Evolutionary conservation across 2,113 vertebrate species (phyloP), one percentile per base, ranked within the genome.

Genomic region (Gulo gulo): DNA sequence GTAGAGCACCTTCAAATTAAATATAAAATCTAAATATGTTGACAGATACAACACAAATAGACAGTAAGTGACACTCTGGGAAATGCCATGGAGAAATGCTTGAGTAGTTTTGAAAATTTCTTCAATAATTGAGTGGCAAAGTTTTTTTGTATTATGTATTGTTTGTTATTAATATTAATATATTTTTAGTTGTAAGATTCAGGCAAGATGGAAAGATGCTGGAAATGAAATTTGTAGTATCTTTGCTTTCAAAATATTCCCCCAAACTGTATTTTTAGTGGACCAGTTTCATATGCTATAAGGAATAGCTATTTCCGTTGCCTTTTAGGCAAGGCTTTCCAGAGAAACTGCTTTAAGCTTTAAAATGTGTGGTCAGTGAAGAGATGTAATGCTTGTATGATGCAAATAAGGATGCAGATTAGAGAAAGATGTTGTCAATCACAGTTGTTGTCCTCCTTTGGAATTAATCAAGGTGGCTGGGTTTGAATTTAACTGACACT

Each of bases 401-500:
- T 86, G 57, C 76, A 96, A 95, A 96, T 94, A 34, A 69, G 57
- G 13, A 57, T 93, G 80, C 47, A 84, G 69, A 76, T 83, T 55
- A 79, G 18, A 74, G 83, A 83, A 73, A 69, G 15, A 71, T 45
- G 71, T 29, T 91, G 89, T 85, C 85, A 95, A 6, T 95, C 82
- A 93, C 24, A 91, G 45, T 4, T 21, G 23, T n/a, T 85, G 69
- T 47, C n/a, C 36, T 95, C 23, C 39, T 93, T 88, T 85, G 59
- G 59, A 81, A 97, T 93, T 92, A 86, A 92, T 92, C 93, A 96
- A 36, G n/a, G 65, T 29, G 79, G 23, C 2, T 96, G 85, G 9
- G 50, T 85, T 88, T 94, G 45, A 97, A 95, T 91, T 91, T 91
- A 69, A 92, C 73, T 79, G 57, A 97, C 63, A 96, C 24, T 71